Conservation (phyloP, 2,113 vertebrate genomes). For the Copsychus sechellarum region DNA sequence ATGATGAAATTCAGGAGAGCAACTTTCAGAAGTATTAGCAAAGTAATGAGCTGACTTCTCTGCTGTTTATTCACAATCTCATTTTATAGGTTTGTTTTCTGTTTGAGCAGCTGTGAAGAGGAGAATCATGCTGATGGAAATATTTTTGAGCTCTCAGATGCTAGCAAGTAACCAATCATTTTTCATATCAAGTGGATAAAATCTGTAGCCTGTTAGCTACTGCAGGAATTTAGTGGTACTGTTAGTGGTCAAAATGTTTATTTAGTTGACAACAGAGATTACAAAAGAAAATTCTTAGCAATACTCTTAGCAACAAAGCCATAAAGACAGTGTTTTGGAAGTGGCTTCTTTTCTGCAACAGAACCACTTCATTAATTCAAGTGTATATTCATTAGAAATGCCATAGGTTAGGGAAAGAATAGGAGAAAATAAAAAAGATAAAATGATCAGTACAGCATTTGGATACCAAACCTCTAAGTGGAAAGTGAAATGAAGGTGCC, state of each 20-base stretch:
- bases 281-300: background rate
- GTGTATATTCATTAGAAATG: conserved; percentile 7
- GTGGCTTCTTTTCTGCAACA: background rate
- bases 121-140: background rate
- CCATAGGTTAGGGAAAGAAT: background rate
- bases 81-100: conserved; percentile 7
- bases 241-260: background rate
- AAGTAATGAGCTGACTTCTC: background rate
- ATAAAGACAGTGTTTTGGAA: background rate
- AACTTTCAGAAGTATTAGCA: background rate
- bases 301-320: background rate
- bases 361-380: background rate
- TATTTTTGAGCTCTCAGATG: conserved; percentile 6
- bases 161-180: conserved; percentile 8
- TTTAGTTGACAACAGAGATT: background rate
- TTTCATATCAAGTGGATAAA: background rate
- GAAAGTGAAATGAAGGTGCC: background rate
- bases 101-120: conserved; percentile 33
- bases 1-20: background rate
- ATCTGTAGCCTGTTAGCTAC: conserved; percentile 14
- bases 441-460: background rate
- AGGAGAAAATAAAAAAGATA: background rate
- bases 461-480: background rate
- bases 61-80: background rate
- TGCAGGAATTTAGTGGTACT: background rate